phyloP scores from a whole-genome alignment of 2,797 vertebrate species.

The Monodelphis domestica region DNA sequence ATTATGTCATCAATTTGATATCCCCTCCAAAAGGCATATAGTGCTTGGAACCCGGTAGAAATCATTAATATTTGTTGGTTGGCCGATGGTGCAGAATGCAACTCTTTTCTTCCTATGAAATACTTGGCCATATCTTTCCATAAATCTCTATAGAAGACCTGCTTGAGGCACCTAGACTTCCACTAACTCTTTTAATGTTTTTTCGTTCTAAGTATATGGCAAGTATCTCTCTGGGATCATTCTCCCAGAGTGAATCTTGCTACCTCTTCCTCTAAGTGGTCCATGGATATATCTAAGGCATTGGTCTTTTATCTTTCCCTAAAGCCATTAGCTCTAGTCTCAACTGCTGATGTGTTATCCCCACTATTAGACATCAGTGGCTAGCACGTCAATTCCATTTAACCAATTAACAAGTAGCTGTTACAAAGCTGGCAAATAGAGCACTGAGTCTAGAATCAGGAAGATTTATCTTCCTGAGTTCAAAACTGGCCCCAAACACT shows the following conservation, averaged over 20 bases:
- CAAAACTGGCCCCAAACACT: too few relatives aligned
- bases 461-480: too few relatives aligned
- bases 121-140: background rate
- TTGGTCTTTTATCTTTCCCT: background rate
- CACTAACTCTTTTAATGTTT: background rate
- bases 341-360: background rate
- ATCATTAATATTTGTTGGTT: background rate
- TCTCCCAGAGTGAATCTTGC: background rate
- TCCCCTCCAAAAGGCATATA: background rate
- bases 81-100: background rate
- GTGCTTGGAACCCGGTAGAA: background rate
- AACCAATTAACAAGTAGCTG: background rate
- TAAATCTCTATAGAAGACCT: background rate
- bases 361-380: background rate
- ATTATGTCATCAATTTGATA: background rate
- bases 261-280: background rate
- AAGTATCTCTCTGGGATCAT: slow-evolving; percentile 17
- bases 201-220: background rate
- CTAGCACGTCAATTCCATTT: background rate
- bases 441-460: too few relatives aligned
- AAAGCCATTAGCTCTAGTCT: background rate
- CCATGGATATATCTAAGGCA: background rate
- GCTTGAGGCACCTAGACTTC: slow-evolving; percentile 25
- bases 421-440: too few relatives aligned
- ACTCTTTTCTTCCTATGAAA: background rate